A percentile compares a stretch with the other conserved stretches of the same genome.
Evolutionary conservation across 2,888 invertebrate genomes (phyloP).

Genomic region (Neelides folsomi): DNA sequence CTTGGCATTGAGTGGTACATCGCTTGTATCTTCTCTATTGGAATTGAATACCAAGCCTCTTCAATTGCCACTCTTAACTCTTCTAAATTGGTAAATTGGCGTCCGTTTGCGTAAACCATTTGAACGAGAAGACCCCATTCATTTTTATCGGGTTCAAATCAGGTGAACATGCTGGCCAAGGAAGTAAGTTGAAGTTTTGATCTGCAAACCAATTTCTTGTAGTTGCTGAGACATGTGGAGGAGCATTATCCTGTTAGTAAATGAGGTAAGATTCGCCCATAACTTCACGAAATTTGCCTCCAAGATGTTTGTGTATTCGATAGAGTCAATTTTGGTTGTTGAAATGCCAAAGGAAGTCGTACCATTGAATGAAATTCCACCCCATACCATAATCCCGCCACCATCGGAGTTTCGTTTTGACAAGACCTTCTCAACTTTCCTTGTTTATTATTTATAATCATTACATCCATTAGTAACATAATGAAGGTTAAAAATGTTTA

Average conservation of each 20-base stretch:
- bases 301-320: neutral
- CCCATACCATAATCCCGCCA: neutral
- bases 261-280: neutral
- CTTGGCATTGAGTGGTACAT: too few species aligned
- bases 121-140: neutral
- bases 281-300: neutral
- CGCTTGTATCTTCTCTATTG: too few species aligned
- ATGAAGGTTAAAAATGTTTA: too few species aligned
- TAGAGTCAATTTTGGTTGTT: neutral
- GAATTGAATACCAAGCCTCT: too few species aligned
- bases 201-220: neutral
- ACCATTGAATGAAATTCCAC: neutral
- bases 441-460: too few species aligned
- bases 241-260: neutral
- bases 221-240: neutral
- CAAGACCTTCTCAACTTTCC: neutral
- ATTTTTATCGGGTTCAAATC: constrained; percentile 4
- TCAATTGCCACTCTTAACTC: neutral
- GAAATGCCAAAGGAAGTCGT: neutral
- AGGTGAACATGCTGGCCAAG: constrained; percentile 1
- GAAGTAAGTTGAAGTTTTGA: neutral
- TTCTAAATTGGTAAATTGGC: neutral
- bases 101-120: neutral
- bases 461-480: too few species aligned
- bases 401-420: neutral